Base-by-base conservation (phyloP, 2,888 invertebrate species). In the Drosophila tripunctata region DNA sequence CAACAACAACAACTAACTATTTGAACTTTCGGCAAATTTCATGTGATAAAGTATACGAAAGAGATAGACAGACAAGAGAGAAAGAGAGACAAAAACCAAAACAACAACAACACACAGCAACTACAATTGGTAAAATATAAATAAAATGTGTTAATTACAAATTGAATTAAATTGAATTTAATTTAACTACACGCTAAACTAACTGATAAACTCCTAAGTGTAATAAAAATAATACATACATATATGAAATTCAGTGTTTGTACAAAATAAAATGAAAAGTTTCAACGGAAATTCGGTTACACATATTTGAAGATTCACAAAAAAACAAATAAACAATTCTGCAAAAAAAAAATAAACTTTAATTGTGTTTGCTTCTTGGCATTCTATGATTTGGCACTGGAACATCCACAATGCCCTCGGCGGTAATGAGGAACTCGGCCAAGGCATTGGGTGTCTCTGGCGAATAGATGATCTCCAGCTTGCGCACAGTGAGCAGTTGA, bases 381-480 rank as follows among this genome's bases (percentile, higher is more conserved):
- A 8, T 5, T 24, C 24, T 21, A 4, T 30, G 35, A 17, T 3
- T 44, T 3, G 63, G 65, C 14, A 19, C 47, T 0, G 89, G 84
- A 14, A 86, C 76, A 67, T 89, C 81, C 0, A 87, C 76, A 8
- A 91, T 80, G n/a, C 93, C 93, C 36, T 90, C 87, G 1, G 90
- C 73, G 21, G 92, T 92, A 56, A 94, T 93, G 4, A 92, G 73
- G 88, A 93, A 94, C 62, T 92, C 90, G 40, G 93, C 92, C 22
- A 88, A 89, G 27, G 85, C 87, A 54, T 89, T 88, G 2, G 93
- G 92, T 35, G 94, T 89, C 79, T 94, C 93, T 2, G 94, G 94
- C 0, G 94, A 92, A 90, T 93, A 94, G 44, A 93, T 71, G 1
- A 94, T 90, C 80, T 93, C 92, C 72, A 94, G 91, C 73, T 88